These are phyloP conservation scores for human (Homo sapiens) DNA, from an alignment of 2,113 vertebrate species.

Conservation along the genomic window GRCh38 chr3:152407001-152407500, in stretches of 20 bases:
- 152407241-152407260: neutral
- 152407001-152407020: neutral
- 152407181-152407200: neutral
- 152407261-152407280: neutral
- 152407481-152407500: neutral
- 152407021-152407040: neutral
- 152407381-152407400: neutral
- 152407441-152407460: neutral
- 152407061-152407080: neutral
- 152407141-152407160: neutral
- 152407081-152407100: neutral
- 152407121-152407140: neutral
- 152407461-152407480: neutral
- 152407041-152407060: neutral
- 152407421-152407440: neutral
- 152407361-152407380: neutral
- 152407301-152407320: neutral
- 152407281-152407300: neutral
- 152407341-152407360: conserved; percentile 27
- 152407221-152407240: neutral
- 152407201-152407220: neutral
- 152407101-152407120: neutral
- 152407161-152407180: neutral
- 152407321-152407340: neutral
- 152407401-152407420: neutral